These are phyloP conservation scores for Leucophora obtusa DNA, from an alignment of 2,888 invertebrate species.

Conservation along the genomic window DNA sequence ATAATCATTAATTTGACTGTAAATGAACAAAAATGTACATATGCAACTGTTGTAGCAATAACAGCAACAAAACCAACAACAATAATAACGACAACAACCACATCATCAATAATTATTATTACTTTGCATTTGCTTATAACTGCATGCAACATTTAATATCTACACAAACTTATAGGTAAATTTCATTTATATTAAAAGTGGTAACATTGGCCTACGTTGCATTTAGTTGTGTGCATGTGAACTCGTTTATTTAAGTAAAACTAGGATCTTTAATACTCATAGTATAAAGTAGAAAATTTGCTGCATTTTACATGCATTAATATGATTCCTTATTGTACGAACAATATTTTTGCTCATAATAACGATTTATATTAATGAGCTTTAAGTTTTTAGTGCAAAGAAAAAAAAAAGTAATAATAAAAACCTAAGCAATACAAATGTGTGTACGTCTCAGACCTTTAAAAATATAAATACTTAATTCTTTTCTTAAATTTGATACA, in stretches of 20 bases:
- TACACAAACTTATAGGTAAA: constrained; percentile 22
- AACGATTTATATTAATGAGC: constrained; percentile 70
- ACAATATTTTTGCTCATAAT: constrained; percentile 65
- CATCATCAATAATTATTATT: constrained; percentile 68
- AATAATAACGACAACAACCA: constrained; percentile 57
- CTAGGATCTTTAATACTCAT: constrained; percentile 56
- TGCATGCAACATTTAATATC: constrained; percentile 55
- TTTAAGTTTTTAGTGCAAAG: constrained; percentile 58
- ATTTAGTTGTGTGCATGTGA: constrained; percentile 39
- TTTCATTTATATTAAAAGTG: neutral
- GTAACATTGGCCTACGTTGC: constrained; percentile 37
- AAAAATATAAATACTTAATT: too few species aligned
- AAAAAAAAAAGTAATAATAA: neutral
- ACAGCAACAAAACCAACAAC: constrained; percentile 45
- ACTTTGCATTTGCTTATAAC: constrained; percentile 59
- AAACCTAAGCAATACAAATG: neutral
- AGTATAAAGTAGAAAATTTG: constrained; percentile 49
- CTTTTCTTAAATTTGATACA: too few species aligned
- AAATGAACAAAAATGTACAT: constrained; percentile 59
- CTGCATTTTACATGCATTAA: constrained; percentile 58
- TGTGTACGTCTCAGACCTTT: constrained; percentile 15
- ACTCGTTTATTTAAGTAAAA: constrained; percentile 61
- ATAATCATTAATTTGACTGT: constrained; percentile 63
- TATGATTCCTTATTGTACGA: constrained; percentile 59
- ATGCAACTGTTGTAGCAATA: constrained; percentile 57